Percentiles rank a stretch among this genome's conserved stretches.
Evolutionary conservation across 2,797 vertebrate species (phyloP).

Genomic region (Acrossocheilus wenchowensis): DNA sequence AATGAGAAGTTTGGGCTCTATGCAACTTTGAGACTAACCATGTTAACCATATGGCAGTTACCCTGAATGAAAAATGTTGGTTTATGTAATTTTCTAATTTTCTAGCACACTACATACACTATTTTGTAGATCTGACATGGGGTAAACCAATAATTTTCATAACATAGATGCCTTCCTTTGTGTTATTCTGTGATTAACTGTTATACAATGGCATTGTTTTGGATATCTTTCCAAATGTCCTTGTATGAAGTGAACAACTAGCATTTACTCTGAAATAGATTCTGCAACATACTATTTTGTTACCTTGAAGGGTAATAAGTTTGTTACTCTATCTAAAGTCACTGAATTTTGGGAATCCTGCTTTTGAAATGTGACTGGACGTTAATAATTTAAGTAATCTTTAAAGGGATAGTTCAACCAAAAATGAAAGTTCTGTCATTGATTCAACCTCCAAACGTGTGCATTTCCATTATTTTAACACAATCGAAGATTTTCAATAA

Average conservation of each 20-base stretch:
- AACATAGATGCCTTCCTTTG: slow-evolving; percentile 47
- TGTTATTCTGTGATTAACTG: slow-evolving; percentile 38
- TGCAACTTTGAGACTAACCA: slow-evolving; percentile 35
- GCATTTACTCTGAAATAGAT: slow-evolving; percentile 22
- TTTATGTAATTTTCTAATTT: slow-evolving; percentile 24
- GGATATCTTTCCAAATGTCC: slow-evolving; percentile 8
- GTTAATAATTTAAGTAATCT: slow-evolving; percentile 10
- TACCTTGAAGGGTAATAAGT: slow-evolving; percentile 12
- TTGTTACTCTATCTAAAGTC: slow-evolving; percentile 30
- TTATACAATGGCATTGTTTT: slow-evolving; percentile 32
- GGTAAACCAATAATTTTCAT: slow-evolving; percentile 26
- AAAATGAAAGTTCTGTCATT: not conserved
- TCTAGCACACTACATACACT: slow-evolving; percentile 45
- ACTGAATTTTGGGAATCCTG: slow-evolving; percentile 27
- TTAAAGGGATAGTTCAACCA: not conserved
- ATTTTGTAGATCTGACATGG: slow-evolving; percentile 43
- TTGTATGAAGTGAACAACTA: slow-evolving; percentile 33
- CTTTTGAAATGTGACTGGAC: not conserved
- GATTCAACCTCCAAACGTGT: not conserved
- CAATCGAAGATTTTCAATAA: not conserved
- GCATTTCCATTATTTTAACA: not conserved
- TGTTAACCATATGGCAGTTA: slow-evolving; percentile 38
- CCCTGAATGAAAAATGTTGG: not conserved
- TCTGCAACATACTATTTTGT: slow-evolving; percentile 24
- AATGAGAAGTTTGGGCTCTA: not conserved